phyloP scores from a whole-genome alignment of 2,113 vertebrate species.

The Acanthisitta chloris region DNA sequence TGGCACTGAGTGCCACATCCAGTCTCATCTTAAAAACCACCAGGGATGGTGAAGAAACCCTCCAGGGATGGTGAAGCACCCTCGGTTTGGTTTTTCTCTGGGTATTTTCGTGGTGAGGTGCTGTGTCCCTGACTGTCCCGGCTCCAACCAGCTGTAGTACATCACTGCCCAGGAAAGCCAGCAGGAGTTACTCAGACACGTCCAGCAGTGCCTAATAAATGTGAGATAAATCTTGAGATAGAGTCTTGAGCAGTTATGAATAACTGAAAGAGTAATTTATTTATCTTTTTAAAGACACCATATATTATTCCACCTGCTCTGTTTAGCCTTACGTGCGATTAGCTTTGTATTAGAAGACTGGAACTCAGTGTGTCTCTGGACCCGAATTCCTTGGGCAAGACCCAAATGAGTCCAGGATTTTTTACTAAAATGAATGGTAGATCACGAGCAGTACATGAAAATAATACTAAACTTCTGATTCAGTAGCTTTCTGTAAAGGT shows the following conservation, averaged over 20 bases:
- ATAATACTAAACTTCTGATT: neutral
- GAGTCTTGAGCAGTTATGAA: rapidly evolving
- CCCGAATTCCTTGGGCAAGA: neutral
- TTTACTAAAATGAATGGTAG: neutral
- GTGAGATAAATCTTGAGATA: neutral
- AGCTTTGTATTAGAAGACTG: neutral
- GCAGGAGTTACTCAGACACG: neutral
- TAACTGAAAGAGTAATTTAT: neutral
- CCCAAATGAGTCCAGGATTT: neutral
- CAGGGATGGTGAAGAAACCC: no score
- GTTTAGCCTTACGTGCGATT: rapidly evolving
- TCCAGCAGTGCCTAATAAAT: neutral
- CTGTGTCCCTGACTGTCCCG: neutral
- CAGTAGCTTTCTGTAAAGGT: neutral
- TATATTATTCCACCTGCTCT: neutral
- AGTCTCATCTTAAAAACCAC: no score
- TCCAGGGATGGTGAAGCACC: no score
- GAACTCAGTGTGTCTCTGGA: neutral
- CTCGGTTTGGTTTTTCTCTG: neutral
- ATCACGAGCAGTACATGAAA: neutral
- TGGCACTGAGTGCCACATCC: no score
- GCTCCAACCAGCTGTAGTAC: neutral
- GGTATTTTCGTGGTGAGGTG: neutral
- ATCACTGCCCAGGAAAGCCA: neutral
- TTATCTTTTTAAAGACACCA: neutral